These are phyloP conservation scores for Pseudococcus jackbeardsleyi DNA, from an alignment of 2,888 invertebrate species.

Conservation along the genomic window DNA sequence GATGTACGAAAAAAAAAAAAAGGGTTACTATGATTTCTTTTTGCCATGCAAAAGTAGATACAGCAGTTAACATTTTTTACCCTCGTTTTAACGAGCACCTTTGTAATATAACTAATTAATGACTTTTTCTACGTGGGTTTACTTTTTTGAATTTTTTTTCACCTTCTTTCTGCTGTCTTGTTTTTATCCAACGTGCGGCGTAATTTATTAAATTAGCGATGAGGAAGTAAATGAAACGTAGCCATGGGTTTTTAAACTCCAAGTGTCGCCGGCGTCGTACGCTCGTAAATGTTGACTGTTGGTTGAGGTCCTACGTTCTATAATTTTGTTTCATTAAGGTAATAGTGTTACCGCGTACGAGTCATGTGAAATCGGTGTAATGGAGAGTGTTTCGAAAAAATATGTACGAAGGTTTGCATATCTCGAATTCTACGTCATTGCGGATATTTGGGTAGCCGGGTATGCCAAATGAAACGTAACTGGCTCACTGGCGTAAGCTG, in stretches of 20 bases:
- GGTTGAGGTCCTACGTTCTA: neutral
- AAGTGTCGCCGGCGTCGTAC: neutral
- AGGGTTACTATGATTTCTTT: conserved; percentile 38
- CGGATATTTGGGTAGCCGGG: neutral
- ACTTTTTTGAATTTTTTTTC: neutral
- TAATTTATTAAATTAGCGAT: conserved; percentile 23
- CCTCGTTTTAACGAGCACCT: conserved; percentile 47
- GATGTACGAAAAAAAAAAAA: neutral
- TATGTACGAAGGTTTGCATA: neutral
- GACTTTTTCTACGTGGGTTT: neutral
- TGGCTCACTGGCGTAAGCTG: neutral
- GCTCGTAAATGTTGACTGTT: neutral
- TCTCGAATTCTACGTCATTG: neutral
- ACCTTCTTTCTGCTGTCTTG: neutral
- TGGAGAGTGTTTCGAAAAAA: neutral
- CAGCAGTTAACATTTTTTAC: conserved; percentile 31
- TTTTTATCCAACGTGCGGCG: neutral
- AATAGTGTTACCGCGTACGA: neutral
- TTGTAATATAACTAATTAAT: conserved; percentile 38
- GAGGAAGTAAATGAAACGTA: conserved; percentile 21
- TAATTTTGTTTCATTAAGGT: neutral
- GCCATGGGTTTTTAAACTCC: neutral
- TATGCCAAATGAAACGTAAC: neutral
- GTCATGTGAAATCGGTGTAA: neutral
- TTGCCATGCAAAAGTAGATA: conserved; percentile 16